Conservation (phyloP, 37 sponge, comb jelly and placozoan genomes). For the Dysidea cf. avara region DNA sequence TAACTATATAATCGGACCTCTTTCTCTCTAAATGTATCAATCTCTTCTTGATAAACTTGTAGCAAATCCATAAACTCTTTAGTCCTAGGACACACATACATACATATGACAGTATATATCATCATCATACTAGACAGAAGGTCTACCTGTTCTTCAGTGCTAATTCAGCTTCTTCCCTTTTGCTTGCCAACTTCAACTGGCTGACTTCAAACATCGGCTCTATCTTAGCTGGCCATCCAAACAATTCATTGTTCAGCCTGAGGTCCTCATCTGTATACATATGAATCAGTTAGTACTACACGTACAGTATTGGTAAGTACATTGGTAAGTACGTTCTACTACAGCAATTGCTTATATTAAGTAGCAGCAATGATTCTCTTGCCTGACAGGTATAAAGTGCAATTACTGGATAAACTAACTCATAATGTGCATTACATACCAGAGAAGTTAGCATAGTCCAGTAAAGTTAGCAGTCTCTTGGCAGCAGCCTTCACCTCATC, state of each 20-base stretch:
- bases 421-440: constrained; percentile 18
- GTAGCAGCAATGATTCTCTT: too few relatives aligned
- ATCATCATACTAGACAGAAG: neutral
- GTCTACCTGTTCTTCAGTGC: constrained; percentile 50
- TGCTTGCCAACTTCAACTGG: constrained; percentile 58
- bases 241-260: constrained; percentile 83
- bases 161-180: constrained; percentile 77
- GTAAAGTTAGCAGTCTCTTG: constrained; percentile 80
- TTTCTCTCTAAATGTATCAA: constrained; percentile 66
- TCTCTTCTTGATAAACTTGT: constrained; percentile 35
- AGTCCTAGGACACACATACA: constrained; percentile 15
- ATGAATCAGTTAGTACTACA: neutral
- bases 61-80: constrained; percentile 54
- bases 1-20: constrained; percentile 28
- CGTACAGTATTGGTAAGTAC: neutral
- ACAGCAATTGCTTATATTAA: too few relatives aligned
- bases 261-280: constrained; percentile 84
- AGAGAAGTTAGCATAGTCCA: constrained; percentile 80
- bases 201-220: constrained; percentile 93
- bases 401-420: neutral
- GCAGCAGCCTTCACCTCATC: constrained; percentile 76
- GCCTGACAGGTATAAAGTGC: too few relatives aligned
- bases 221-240: constrained; percentile 92
- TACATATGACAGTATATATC: neutral
- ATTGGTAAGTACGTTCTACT: neutral